Evolutionary conservation across 37 sponge, comb jelly and placozoan genomes (phyloP), one percentile per base, ranked within the genome.

Genomic region (Crambe crambe): DNA sequence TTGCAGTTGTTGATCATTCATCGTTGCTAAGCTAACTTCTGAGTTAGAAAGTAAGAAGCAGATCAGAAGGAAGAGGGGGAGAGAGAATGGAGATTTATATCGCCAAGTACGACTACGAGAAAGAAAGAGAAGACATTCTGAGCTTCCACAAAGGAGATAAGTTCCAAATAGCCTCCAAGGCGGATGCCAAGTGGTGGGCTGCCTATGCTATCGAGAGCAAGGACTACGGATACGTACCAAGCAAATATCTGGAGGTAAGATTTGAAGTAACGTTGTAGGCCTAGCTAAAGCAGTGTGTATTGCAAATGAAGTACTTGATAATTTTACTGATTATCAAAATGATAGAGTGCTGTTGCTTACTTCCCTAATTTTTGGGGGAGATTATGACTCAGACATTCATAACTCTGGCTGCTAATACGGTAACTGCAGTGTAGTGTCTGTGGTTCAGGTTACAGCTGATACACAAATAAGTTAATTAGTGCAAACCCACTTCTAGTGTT

Each of bases 131-230:
- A 26, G 89, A 89, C 56, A 35, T 78, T 12, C 80, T 89, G 12
- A 82, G 85, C 64, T 89, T 89, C 85, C 67, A 77, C 56, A 70
- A 77, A 47, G 89, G 89, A 0, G 89, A 89, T 40, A 70, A 39
- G 61, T 89, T 89, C 66, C 51, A 41, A 6, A 81, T 89, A 44
- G 73, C 84, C 21, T 83, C 84, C 42, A 83, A 83, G 63, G 61
- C 85, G 6, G 85, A 89, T 74, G 23, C 22, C 1, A 82, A 73
- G 29, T 89, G 89, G 89, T 89, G 89, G 89, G 79, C 85, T 22
- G 89, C 72, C 12, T 72, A 89, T 40, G 41, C 80, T 9, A 31
- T 89, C n/a, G 58, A 26, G 25, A 78, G 56, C 22, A 66, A 70
- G 34, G 80, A 84, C 41, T 70, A 71, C 37, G 89, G 89, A 39